Evolutionary conservation across 2,113 vertebrate species (phyloP).

Genomic region (Sphaerodactylus townsendi): DNA sequence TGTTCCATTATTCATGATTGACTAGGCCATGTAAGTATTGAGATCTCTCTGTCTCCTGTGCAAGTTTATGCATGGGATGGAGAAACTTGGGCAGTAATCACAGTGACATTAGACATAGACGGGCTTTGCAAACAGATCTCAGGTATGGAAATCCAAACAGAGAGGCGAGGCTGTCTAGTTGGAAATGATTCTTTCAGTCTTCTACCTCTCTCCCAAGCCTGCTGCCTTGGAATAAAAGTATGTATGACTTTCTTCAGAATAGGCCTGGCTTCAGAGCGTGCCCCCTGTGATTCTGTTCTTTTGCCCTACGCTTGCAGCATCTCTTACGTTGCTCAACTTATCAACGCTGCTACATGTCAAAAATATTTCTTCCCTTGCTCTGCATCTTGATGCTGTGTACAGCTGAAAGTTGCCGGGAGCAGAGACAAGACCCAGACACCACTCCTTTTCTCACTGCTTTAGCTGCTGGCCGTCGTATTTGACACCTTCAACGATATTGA

Average conservation of each 20-base stretch:
- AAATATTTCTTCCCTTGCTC: not conserved
- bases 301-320: not conserved
- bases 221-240: not conserved
- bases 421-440: not conserved
- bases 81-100: not conserved
- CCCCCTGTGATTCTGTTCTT: not conserved
- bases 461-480: conserved; percentile 96
- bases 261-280: no score
- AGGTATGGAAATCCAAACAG: no score
- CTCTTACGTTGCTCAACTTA: not conserved
- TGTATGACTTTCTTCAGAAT: not conserved
- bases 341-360: not conserved
- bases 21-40: not conserved
- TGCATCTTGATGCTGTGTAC: not conserved
- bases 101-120: not conserved
- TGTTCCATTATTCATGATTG: no score
- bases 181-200: not conserved
- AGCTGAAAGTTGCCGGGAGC: not conserved
- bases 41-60: not conserved
- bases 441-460: not conserved
- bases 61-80: not conserved
- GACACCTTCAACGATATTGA: conserved; percentile 97
- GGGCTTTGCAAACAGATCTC: not conserved
- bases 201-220: not conserved
- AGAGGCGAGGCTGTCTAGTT: not conserved